Evolutionary conservation across 2,113 vertebrate species (phyloP).

Genomic region (Gymnogyps californianus): DNA sequence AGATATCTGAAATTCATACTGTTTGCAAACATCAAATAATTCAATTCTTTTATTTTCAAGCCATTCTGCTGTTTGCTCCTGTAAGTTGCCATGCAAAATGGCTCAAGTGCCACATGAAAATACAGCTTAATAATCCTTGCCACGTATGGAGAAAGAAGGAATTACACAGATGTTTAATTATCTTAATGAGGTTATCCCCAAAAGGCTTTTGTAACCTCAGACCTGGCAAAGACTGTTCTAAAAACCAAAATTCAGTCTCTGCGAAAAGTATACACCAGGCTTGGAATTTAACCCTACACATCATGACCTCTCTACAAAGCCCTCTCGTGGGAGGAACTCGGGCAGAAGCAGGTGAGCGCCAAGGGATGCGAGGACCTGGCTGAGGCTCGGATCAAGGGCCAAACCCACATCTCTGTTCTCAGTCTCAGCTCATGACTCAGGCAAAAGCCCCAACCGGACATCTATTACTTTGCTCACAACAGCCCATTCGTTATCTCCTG

Average conservation of each 20-base stretch:
- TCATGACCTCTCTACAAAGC: background rate
- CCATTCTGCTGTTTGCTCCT: background rate
- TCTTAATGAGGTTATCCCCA: constrained; percentile 58
- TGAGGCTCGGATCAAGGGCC: background rate
- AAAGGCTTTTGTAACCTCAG: constrained; percentile 47
- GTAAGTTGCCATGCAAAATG: background rate
- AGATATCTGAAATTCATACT: background rate
- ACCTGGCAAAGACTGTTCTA: background rate
- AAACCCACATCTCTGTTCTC: background rate
- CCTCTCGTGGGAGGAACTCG: background rate
- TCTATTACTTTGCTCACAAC: background rate
- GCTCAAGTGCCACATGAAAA: constrained; percentile 23
- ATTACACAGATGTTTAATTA: constrained; percentile 66
- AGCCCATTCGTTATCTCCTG: background rate
- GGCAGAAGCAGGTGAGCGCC: background rate
- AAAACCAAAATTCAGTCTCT: background rate
- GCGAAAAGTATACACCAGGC: background rate
- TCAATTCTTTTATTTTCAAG: background rate
- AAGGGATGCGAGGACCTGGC: background rate
- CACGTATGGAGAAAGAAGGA: constrained; percentile 6
- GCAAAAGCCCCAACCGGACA: background rate
- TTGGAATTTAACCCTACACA: background rate
- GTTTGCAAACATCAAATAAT: constrained; percentile 13
- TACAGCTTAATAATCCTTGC: constrained; percentile 41
- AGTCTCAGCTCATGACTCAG: background rate